Base-by-base conservation (phyloP, 2,113 vertebrate genomes). In the Apaloderma vittatum region DNA sequence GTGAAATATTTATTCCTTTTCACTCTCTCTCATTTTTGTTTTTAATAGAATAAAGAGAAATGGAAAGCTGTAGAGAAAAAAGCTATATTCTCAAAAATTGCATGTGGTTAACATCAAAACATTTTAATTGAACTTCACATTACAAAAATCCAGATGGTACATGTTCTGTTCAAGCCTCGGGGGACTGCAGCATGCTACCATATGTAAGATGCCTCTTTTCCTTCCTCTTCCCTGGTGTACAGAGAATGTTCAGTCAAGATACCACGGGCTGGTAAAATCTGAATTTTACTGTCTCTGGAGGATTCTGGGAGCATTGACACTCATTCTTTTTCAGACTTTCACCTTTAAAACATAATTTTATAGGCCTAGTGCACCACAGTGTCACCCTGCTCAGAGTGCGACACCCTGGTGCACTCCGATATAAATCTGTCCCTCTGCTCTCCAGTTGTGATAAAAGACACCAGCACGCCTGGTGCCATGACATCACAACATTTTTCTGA, bases 121-220 rank as follows among this genome's bases (percentile, higher is more conserved):
- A 89, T 93, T 96, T 97, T 95, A 96, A 94, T 91, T 93, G 76
- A 94, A 94, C 68, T 94, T 76, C 76, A 91, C 19, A 6, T 91
- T 85, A 65, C 57, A 91, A 34, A 94, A 89, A 75, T 68, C 95
- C 89, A 96, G 91, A 96, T 96, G 96, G 90, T 36, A 43, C 54
- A 13, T 91, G 66, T 82, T 85, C 77, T 95, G 70, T 94, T 96
- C 76, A 68, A 75, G 91, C 91, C 89, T 90, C 70, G 23, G 87
- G 91, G 86, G 62, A 82, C 40, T 93, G 32, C 91, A 95, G 59
- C 70, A 61, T 68, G 84, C 34, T 91, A 30, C 61, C 32, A 34
- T 55, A 76, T 87, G 61, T 81, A 32, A 93, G 49, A 90, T 57
- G 21, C 40, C 86, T 79, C 70, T 52, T 76, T 37, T 48, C 20